A percentile compares a stretch with the other conserved stretches of the same genome.
Conservation (phyloP, 2,888 invertebrate genomes). For the Falcaria lacertinaria region DNA sequence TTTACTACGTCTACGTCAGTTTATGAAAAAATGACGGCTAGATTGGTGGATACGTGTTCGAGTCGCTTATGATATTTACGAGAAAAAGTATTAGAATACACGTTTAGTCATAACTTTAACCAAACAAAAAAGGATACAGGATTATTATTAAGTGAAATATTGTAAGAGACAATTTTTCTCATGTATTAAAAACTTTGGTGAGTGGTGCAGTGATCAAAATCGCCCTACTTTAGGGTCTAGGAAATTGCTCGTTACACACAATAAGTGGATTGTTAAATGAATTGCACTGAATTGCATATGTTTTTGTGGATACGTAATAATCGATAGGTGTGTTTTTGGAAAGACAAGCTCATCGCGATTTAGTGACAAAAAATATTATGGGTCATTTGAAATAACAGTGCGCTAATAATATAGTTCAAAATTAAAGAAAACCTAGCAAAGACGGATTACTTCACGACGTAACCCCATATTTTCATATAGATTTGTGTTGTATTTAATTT, state of each 20-base stretch:
- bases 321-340: neutral
- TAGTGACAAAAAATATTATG: neutral
- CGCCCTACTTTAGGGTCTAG: constrained; percentile 42
- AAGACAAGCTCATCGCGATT: neutral
- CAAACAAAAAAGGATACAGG: constrained; percentile 37
- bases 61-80: constrained; percentile 79
- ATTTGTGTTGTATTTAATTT: too few species aligned
- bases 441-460: too few species aligned
- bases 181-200: constrained; percentile 69
- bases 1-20: constrained; percentile 71
- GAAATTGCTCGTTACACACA: constrained; percentile 52
- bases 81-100: constrained; percentile 69
- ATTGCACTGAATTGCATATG: neutral
- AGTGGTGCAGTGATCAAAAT: constrained; percentile 62
- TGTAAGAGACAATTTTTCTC: constrained; percentile 54
- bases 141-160: constrained; percentile 57
- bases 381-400: neutral
- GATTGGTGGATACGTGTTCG: constrained; percentile 77
- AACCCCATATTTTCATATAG: too few species aligned
- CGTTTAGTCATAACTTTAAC: constrained; percentile 46
- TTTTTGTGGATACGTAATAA: neutral
- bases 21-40: constrained; percentile 77
- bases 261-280: constrained; percentile 6
- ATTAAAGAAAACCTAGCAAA: too few species aligned
- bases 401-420: too few species aligned